Conservation (phyloP, 2,888 invertebrate species). For the Harpalus rubripes region DNA sequence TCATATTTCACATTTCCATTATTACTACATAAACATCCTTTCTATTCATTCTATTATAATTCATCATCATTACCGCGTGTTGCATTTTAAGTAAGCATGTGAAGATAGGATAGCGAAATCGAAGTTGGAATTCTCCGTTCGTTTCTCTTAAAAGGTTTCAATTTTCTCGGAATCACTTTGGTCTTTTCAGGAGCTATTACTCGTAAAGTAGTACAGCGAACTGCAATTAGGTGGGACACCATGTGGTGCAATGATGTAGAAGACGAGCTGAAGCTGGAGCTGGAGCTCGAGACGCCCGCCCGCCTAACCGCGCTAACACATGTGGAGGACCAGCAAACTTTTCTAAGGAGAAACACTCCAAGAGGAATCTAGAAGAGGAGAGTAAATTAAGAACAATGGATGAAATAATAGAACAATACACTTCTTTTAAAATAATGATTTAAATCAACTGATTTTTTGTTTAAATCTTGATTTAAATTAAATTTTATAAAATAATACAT, state of each 20-base stretch:
- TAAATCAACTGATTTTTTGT: no score
- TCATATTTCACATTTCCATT: background rate
- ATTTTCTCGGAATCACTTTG: slow-evolving; percentile 67
- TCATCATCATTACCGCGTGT: background rate
- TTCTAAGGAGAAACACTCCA: background rate
- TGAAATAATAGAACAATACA: no score
- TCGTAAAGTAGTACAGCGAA: slow-evolving; percentile 67
- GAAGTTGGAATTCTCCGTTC: slow-evolving; percentile 55
- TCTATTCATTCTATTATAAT: background rate
- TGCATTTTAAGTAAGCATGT: slow-evolving; percentile 50
- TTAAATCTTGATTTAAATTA: no score
- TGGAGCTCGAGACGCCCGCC: background rate
- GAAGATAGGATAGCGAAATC: slow-evolving; percentile 4
- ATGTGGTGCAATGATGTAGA: slow-evolving; percentile 64
- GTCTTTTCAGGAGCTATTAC: slow-evolving; percentile 63
- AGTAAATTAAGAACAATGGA: no score
- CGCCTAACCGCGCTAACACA: background rate
- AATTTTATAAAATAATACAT: no score
- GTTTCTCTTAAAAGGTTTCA: slow-evolving; percentile 64
- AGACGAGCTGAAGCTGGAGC: slow-evolving; percentile 22
- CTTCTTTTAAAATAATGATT: no score
- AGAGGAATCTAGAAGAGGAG: no score
- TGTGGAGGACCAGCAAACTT: background rate
- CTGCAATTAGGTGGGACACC: slow-evolving; percentile 66
- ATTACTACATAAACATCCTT: background rate